These are phyloP conservation scores for Reticulitermes lucifugus DNA, from an alignment of 2,888 invertebrate genomes.

Conservation along the genomic window DNA sequence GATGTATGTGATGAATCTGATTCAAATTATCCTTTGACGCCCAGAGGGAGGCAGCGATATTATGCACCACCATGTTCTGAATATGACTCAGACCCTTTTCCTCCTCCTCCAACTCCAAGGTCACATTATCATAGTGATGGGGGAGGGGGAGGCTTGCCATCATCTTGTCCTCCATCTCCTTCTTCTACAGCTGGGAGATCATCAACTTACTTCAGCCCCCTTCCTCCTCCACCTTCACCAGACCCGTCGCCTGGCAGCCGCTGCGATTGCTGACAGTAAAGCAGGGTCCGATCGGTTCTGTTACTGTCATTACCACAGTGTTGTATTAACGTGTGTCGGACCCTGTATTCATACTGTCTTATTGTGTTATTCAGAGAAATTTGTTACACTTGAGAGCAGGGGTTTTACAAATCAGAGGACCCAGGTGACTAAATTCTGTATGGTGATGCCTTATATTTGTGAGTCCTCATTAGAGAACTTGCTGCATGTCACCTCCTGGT, in stretches of 20 bases:
- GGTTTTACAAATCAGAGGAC: neutral
- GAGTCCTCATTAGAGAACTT: too few species aligned
- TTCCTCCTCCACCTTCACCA: constrained; percentile 90
- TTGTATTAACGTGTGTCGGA: neutral
- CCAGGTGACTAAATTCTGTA: too few species aligned
- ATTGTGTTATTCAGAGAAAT: neutral
- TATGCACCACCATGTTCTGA: constrained; percentile 63
- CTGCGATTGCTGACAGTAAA: constrained; percentile 52
- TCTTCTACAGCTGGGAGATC: constrained; percentile 75
- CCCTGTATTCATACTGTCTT: constrained; percentile 16
- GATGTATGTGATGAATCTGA: constrained; percentile 94
- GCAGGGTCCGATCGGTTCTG: constrained; percentile 33
- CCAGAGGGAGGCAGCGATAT: constrained; percentile 46
- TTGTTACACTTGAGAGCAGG: neutral
- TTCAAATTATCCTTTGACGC: constrained; percentile 71
- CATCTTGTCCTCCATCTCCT: constrained; percentile 71
- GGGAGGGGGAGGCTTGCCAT: constrained; percentile 68
- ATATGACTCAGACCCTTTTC: constrained; percentile 77
- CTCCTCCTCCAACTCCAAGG: constrained; percentile 81
- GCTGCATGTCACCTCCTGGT: too few species aligned
- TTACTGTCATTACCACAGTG: neutral
- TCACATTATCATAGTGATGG: constrained; percentile 81
- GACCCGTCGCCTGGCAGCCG: constrained; percentile 64
- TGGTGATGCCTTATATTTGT: too few species aligned
- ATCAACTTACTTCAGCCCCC: constrained; percentile 82